phyloP scores from a whole-genome alignment of 1,140 invertebrate species.

The Camponotus vicinus region DNA sequence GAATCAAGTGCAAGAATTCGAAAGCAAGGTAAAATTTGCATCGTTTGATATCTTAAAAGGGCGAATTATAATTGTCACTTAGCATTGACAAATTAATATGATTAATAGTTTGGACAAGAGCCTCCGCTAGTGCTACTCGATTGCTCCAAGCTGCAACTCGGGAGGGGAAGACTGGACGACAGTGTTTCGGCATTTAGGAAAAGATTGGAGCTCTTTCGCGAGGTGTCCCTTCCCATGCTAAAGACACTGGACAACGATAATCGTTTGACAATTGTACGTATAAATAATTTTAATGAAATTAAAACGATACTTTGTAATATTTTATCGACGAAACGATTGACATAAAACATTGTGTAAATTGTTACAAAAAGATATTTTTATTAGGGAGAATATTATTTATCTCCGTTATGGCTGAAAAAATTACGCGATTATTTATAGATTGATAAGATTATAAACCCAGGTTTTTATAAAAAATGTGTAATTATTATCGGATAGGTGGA shows the following conservation, averaged over 20 bases:
- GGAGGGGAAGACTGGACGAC: slow-evolving; percentile 93
- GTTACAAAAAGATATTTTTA: too few species aligned
- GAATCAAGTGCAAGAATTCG: slow-evolving; percentile 93
- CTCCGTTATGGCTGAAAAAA: too few species aligned
- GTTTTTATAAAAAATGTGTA: too few species aligned
- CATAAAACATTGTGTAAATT: too few species aligned
- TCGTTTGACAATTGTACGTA: slow-evolving; percentile 92
- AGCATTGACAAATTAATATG: slow-evolving; percentile 26
- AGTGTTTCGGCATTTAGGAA: slow-evolving; percentile 93
- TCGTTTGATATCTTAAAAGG: too few species aligned
- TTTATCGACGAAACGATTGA: too few species aligned
- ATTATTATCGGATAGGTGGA: slow-evolving; percentile 88
- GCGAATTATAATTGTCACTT: neutral
- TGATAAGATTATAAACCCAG: too few species aligned
- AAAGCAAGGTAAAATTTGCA: slow-evolving; percentile 90
- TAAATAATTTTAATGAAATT: neutral
- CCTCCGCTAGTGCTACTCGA: slow-evolving; percentile 93
- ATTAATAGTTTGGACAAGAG: slow-evolving; percentile 89
- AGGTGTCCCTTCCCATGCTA: slow-evolving; percentile 94
- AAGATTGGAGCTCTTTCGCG: slow-evolving; percentile 93
- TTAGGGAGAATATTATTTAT: too few species aligned
- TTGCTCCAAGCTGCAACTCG: slow-evolving; percentile 94
- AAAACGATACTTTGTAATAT: neutral
- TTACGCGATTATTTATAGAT: too few species aligned
- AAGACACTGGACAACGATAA: slow-evolving; percentile 93